Evolutionary conservation across 2,113 vertebrate genomes (phyloP).

Genomic region (Prochilodus magdalenae): DNA sequence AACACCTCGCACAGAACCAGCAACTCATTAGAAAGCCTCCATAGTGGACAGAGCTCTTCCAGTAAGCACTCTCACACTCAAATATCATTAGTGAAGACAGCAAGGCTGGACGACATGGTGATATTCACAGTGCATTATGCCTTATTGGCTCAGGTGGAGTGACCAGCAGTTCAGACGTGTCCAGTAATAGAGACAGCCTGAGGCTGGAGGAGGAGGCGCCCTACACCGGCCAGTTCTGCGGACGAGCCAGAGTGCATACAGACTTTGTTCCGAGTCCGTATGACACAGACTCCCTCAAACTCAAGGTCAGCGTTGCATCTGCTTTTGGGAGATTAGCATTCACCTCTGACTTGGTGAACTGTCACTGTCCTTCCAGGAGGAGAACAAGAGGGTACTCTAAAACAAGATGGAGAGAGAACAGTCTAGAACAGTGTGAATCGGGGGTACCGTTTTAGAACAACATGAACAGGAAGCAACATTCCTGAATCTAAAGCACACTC

Average conservation of each 20-base stretch:
- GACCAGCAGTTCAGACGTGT: conserved; percentile 87
- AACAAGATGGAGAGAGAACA: too few relatives aligned
- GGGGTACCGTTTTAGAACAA: too few relatives aligned
- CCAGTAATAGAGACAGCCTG: conserved; percentile 87
- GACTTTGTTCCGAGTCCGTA: conserved; percentile 97
- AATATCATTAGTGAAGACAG: not conserved
- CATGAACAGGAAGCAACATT: too few relatives aligned
- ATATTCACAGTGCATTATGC: conserved; percentile 31
- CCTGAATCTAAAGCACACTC: too few relatives aligned
- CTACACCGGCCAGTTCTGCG: conserved; percentile 89
- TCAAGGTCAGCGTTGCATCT: conserved; percentile 81
- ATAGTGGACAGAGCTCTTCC: conserved; percentile 87
- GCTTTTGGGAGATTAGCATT: conserved; percentile 5
- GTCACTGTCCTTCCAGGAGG: not conserved
- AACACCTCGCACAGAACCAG: conserved; percentile 78
- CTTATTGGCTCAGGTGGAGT: conserved; percentile 82
- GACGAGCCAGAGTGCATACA: conserved; percentile 90
- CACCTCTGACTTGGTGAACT: not conserved
- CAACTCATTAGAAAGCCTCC: conserved; percentile 92
- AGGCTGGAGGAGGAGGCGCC: conserved; percentile 85
- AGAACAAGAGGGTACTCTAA: not conserved
- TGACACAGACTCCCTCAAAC: conserved; percentile 94
- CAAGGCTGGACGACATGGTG: not conserved
- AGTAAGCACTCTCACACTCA: conserved; percentile 79
- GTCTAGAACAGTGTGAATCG: too few relatives aligned